A percentile compares a stretch with the other conserved stretches of the same genome.
Evolutionary conservation across 1,140 invertebrate genomes (phyloP).

Genomic region (Eupeodes corollae): DNA sequence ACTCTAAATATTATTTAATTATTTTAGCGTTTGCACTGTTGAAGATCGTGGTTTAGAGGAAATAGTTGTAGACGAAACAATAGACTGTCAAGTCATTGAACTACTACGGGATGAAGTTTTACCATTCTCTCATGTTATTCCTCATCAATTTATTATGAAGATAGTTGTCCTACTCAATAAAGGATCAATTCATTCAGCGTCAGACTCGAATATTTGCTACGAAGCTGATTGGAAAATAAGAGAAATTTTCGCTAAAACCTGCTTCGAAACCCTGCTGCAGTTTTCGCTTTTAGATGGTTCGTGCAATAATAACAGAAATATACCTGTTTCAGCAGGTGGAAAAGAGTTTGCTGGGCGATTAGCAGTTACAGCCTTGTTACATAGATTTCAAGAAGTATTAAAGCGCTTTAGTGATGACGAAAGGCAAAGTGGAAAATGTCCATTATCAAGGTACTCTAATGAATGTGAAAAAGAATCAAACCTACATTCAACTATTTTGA

Average conservation of each 20-base stretch:
- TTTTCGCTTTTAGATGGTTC: slow-evolving; percentile 64
- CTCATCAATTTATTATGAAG: slow-evolving; percentile 74
- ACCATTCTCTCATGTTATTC: slow-evolving; percentile 65
- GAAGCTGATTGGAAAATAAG: slow-evolving; percentile 73
- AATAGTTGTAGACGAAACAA: slow-evolving; percentile 68
- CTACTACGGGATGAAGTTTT: slow-evolving; percentile 75
- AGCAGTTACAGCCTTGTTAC: slow-evolving; percentile 80
- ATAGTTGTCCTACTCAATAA: slow-evolving; percentile 84
- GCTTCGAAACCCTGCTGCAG: slow-evolving; percentile 90
- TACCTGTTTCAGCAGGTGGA: slow-evolving; percentile 23
- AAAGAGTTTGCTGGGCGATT: slow-evolving; percentile 65
- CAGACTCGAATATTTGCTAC: slow-evolving; percentile 56
- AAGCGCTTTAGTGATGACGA: slow-evolving; percentile 78
- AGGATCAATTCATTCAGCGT: slow-evolving; percentile 87
- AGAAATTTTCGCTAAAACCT: slow-evolving; percentile 92
- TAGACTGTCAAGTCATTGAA: slow-evolving; percentile 80
- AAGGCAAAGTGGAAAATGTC: slow-evolving; percentile 77
- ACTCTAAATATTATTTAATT: neutral
- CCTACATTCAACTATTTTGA: neutral
- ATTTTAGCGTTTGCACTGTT: slow-evolving; percentile 35
- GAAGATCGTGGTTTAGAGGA: slow-evolving; percentile 66
- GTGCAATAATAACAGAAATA: slow-evolving; percentile 32
- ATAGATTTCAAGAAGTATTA: slow-evolving; percentile 87
- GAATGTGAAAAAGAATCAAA: no score
- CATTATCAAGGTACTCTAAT: slow-evolving; percentile 77